These are phyloP conservation scores for Anthonomus grandis DNA, from an alignment of 1,140 invertebrate genomes.

Conservation along the genomic window DNA sequence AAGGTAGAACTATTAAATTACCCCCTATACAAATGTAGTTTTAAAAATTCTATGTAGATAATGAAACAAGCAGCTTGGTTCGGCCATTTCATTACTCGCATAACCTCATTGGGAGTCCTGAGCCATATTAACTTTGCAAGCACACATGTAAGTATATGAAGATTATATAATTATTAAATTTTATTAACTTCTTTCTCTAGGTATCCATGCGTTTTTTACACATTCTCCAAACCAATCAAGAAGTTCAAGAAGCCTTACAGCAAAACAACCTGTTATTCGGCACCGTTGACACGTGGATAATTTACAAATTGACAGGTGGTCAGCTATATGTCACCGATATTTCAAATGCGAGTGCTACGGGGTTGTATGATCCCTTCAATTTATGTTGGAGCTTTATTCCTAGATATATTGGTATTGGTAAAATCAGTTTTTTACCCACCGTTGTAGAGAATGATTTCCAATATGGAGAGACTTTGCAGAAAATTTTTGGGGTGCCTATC, in stretches of 20 bases:
- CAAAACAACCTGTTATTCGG: constrained; percentile 75
- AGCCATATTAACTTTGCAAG: constrained; percentile 58
- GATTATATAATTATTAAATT: too few species aligned
- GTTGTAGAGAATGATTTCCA: constrained; percentile 74
- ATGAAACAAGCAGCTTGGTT: constrained; percentile 59
- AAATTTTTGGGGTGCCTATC: constrained; percentile 72
- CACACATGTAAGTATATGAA: constrained; percentile 35
- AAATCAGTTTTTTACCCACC: constrained; percentile 70
- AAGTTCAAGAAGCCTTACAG: constrained; percentile 58
- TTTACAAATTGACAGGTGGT: constrained; percentile 68
- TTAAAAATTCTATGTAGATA: constrained; percentile 20
- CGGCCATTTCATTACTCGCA: constrained; percentile 70
- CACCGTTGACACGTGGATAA: constrained; percentile 90
- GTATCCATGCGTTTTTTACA: constrained; percentile 57
- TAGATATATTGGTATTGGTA: constrained; percentile 69
- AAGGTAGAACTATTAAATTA: constrained; percentile 55
- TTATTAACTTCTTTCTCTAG: constrained; percentile 4
- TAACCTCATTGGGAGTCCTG: constrained; percentile 64
- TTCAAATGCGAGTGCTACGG: constrained; percentile 85
- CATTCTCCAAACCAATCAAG: constrained; percentile 70
- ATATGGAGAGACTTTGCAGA: constrained; percentile 64
- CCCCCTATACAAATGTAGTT: background rate
- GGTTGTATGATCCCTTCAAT: constrained; percentile 89
- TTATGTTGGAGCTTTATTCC: constrained; percentile 77
- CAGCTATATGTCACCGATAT: constrained; percentile 78